Percentiles rank a stretch among this genome's conserved stretches.
Conservation (phyloP, 2,888 invertebrate species). For the Lottia gigantea region DNA sequence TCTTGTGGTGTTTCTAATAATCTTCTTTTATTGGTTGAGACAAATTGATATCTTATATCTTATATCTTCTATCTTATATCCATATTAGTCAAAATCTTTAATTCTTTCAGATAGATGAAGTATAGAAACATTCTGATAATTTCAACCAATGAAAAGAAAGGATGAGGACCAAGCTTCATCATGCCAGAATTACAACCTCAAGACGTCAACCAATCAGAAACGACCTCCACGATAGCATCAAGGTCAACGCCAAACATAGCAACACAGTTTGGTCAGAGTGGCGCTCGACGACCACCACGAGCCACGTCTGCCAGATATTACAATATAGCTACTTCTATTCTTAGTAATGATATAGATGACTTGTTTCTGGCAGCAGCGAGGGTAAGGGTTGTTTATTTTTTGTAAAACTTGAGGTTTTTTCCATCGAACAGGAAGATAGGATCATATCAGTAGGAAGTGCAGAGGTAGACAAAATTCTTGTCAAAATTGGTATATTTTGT, state of each 20-base stretch:
- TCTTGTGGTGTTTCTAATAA: too few relatives aligned
- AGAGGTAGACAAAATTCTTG: too few relatives aligned
- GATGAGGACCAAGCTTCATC: conserved; percentile 11
- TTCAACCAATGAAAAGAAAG: not conserved
- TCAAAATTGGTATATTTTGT: too few relatives aligned
- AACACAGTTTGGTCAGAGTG: conserved; percentile 5
- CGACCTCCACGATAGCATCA: conserved; percentile 11
- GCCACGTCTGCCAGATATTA: conserved; percentile 44
- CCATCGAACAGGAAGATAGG: too few relatives aligned
- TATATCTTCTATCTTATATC: too few relatives aligned
- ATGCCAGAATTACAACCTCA: conserved; percentile 18
- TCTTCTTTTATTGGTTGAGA: too few relatives aligned
- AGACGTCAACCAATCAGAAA: not conserved
- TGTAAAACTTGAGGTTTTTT: too few relatives aligned
- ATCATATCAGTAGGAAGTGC: too few relatives aligned
- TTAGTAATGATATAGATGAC: conserved; percentile 54
- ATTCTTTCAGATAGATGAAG: not conserved
- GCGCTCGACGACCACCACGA: conserved; percentile 12
- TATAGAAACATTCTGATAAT: not conserved
- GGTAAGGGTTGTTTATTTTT: conserved; percentile 37
- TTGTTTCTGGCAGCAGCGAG: conserved; percentile 57
- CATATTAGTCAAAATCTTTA: too few relatives aligned
- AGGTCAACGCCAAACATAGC: conserved; percentile 20
- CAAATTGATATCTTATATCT: too few relatives aligned
- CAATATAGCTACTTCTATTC: conserved; percentile 57